These are phyloP conservation scores for Penelope pileata DNA, from an alignment of 2,113 vertebrate species.

Conservation along the genomic window DNA sequence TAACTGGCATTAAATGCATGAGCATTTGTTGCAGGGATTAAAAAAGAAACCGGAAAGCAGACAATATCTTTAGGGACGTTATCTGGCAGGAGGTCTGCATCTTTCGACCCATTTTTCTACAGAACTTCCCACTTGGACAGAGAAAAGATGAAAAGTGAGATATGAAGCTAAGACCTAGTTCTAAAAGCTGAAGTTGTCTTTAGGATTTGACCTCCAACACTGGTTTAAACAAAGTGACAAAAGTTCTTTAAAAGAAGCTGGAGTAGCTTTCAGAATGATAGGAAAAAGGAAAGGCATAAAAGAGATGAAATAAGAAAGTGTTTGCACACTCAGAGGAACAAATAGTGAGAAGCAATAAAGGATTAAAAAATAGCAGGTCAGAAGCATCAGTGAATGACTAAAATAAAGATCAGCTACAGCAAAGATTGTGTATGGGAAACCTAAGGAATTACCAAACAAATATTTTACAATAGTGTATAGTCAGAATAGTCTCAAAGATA, in stretches of 20 bases:
- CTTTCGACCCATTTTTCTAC: background rate
- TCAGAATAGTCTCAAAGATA: background rate
- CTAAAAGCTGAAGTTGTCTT: conserved; percentile 4
- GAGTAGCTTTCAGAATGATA: background rate
- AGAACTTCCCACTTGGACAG: background rate
- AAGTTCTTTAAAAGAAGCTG: background rate
- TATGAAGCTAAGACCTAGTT: background rate
- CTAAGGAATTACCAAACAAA: background rate
- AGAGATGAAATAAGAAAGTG: background rate
- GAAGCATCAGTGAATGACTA: background rate
- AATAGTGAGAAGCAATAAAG: background rate
- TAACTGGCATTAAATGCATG: background rate
- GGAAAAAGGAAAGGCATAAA: background rate
- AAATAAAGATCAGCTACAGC: background rate
- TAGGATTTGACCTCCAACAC: background rate
- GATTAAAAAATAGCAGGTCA: background rate
- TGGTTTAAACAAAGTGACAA: background rate
- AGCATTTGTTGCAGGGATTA: background rate
- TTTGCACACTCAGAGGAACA: background rate
- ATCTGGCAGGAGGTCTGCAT: background rate
- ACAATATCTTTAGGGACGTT: background rate
- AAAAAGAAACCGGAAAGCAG: background rate
- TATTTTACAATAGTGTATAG: background rate
- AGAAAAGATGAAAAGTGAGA: background rate
- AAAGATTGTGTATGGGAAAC: background rate